Conservation (phyloP, 1,140 invertebrate species). For the Geopemphigus sp. region DNA sequence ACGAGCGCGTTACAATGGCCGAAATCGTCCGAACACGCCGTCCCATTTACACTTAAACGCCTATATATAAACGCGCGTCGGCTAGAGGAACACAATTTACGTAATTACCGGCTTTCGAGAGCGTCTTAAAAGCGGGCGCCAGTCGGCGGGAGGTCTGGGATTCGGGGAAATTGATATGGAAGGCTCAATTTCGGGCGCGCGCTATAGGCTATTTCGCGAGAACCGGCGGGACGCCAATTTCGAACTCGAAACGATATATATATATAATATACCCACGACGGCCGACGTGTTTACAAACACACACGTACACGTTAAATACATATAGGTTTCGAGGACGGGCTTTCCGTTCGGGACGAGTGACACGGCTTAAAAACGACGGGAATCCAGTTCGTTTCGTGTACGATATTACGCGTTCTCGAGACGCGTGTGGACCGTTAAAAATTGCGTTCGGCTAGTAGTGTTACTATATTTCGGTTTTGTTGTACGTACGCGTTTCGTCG, state of each 20-base stretch:
- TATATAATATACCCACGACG: neutral
- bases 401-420: no score
- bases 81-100: neutral
- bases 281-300: neutral
- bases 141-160: neutral
- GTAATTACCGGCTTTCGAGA: neutral
- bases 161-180: slow-evolving; percentile 18
- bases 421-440: no score
- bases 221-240: slow-evolving; percentile 23
- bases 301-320: no score
- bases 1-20: no score
- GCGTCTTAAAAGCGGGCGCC: neutral
- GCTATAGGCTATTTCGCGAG: neutral
- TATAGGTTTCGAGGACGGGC: neutral
- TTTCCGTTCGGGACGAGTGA: no score
- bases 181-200: neutral
- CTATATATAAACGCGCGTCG: neutral
- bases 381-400: no score
- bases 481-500: no score
- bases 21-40: no score
- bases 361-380: no score
- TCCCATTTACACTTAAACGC: neutral
- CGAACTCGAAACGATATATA: neutral
- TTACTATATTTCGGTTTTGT: no score
- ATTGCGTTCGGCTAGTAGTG: no score